Evolutionary conservation across 92 coral and sea anemone species (phyloP).

Genomic region (Porites cylindrica): DNA sequence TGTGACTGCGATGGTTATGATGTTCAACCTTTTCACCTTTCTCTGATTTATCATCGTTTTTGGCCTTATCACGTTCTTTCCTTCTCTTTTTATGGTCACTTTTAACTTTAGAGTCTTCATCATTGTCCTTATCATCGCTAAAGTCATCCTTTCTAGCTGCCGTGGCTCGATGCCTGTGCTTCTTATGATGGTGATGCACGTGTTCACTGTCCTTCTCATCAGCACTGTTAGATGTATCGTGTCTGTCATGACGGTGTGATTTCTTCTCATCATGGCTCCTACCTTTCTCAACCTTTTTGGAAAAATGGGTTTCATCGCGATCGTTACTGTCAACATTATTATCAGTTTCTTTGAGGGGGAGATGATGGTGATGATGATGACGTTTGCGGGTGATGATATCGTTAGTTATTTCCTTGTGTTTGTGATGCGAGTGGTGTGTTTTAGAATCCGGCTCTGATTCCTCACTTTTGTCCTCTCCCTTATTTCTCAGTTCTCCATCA

Average conservation of each 20-base stretch:
- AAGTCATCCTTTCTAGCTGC: background rate
- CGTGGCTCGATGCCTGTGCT: constrained; percentile 9
- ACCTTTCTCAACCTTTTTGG: background rate
- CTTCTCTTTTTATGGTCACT: constrained; percentile 12
- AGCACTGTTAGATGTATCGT: constrained; percentile 7
- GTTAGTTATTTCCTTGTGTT: constrained; percentile 1
- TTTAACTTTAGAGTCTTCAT: background rate
- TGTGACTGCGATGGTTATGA: constrained; percentile 13
- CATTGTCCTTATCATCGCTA: constrained; percentile 1
- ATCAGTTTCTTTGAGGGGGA: background rate
- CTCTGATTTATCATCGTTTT: constrained; percentile 3
- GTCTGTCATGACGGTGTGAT: background rate
- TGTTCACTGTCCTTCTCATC: constrained; percentile 2
- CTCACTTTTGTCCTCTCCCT: constrained; percentile 47
- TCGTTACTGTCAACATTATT: constrained; percentile 4
- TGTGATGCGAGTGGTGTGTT: background rate
- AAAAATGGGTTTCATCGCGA: background rate
- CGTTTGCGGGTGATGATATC: background rate
- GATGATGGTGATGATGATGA: constrained; percentile 26
- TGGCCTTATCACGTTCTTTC: background rate
- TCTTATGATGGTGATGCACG: constrained; percentile 10
- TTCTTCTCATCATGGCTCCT: background rate
- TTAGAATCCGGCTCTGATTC: constrained; percentile 3
- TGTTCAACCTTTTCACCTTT: background rate
- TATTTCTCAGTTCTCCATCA: constrained; percentile 22